Evolutionary conservation across 2,113 vertebrate genomes (phyloP).

Genomic region (Etheostoma spectabile): DNA sequence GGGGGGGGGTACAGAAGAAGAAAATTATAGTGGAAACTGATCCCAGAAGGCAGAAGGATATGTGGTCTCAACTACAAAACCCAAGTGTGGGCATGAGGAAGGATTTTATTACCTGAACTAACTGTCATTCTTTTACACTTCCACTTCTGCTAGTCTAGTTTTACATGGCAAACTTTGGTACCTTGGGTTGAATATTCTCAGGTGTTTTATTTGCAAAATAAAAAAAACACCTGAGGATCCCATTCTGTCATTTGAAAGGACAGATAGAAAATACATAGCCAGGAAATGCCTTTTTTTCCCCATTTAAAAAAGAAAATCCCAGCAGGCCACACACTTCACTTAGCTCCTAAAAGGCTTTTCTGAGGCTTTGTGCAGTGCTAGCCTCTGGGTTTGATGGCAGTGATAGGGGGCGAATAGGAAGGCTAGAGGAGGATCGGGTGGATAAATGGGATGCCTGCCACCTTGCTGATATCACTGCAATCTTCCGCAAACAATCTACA

Average conservation of each 20-base stretch:
- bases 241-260: conserved; percentile 1
- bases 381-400: conserved; percentile 69
- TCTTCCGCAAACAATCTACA: conserved; percentile 69
- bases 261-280: conserved; percentile 10
- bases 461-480: conserved; percentile 68
- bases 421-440: conserved; percentile 57
- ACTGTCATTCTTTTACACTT: background rate
- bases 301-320: background rate
- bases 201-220: background rate
- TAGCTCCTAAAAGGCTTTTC: conserved; percentile 61
- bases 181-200: background rate
- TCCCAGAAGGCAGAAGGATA: background rate
- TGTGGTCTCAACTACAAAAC: background rate
- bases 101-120: background rate
- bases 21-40: background rate
- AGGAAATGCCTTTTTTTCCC: conserved; percentile 13
- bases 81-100: too few species aligned
- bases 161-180: background rate
- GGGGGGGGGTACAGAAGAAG: background rate
- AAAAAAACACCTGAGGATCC: background rate
- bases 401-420: conserved; percentile 63
- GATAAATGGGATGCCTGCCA: conserved; percentile 70
- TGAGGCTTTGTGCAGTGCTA: conserved; percentile 58
- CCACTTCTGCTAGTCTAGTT: background rate
- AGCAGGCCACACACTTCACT: conserved; percentile 42